phyloP scores from a whole-genome alignment of 2,113 vertebrate species.

The Morone saxatilis region DNA sequence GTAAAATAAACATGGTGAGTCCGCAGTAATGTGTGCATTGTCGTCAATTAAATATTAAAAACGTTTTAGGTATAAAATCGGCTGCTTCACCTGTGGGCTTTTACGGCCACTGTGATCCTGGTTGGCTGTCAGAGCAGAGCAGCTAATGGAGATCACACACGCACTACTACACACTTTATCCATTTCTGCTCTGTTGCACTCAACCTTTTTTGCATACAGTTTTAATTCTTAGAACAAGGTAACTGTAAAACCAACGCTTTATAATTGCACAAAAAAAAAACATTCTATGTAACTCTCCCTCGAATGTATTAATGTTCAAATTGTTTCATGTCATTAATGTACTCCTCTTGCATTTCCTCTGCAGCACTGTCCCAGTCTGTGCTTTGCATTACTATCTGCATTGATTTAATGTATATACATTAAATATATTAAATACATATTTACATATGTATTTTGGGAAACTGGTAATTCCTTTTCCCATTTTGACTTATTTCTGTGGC shows the following conservation, averaged over 20 bases:
- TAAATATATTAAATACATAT: not conserved
- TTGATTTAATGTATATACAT: not conserved
- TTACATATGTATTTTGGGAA: not conserved
- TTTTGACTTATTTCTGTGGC: not conserved
- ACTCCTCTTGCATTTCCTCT: not conserved
- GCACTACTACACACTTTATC: slow-evolving; percentile 16
- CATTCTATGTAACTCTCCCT: not conserved
- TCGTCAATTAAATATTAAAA: slow-evolving; percentile 72
- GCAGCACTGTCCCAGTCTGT: not conserved
- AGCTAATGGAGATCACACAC: slow-evolving; percentile 65
- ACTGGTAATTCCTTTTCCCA: not conserved
- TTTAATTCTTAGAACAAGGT: not conserved
- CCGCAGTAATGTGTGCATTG: slow-evolving; percentile 51
- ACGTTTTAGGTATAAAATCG: slow-evolving; percentile 54
- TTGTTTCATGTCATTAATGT: not conserved
- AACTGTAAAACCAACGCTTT: not conserved
- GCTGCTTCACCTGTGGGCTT: slow-evolving; percentile 49
- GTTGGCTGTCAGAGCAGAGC: slow-evolving; percentile 42
- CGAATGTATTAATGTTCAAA: no score
- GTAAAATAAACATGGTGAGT: slow-evolving; percentile 57
- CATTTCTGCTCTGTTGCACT: not conserved
- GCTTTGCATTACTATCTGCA: not conserved
- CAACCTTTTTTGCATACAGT: not conserved
- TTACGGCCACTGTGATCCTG: slow-evolving; percentile 43
- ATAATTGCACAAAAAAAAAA: not conserved